A percentile compares a stretch with the other conserved stretches of the same genome.
Evolutionary conservation across 1,140 invertebrate genomes (phyloP).

Genomic region (Hypsibius dujardini): DNA sequence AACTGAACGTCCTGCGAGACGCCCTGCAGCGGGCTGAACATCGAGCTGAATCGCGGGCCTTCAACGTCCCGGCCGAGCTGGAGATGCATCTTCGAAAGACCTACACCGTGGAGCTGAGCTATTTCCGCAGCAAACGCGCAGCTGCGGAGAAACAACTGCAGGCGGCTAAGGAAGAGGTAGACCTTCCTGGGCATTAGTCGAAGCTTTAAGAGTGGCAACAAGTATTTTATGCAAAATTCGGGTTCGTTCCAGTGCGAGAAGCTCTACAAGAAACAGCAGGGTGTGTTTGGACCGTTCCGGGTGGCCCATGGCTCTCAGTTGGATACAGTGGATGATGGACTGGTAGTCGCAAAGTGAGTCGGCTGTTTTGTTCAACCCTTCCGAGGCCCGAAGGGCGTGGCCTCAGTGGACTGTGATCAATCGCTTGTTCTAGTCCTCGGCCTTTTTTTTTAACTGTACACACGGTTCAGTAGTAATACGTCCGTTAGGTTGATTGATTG

Average conservation of each 20-base stretch:
- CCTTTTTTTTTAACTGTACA: too few relatives aligned
- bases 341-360: background rate
- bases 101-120: background rate
- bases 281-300: conserved; percentile 3
- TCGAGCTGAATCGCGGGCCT: background rate
- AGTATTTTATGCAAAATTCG: background rate
- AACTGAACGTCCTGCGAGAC: background rate
- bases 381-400: background rate
- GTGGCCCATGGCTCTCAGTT: conserved; percentile 9
- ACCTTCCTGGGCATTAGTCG: background rate
- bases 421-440: too few relatives aligned
- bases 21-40: conserved; percentile 7
- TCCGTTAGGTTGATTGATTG: background rate
- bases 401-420: too few relatives aligned
- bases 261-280: conserved; percentile 13
- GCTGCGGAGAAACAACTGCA: conserved; percentile 3
- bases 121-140: background rate
- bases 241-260: conserved; percentile 15
- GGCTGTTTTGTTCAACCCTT: background rate
- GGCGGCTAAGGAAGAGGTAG: background rate
- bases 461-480: too few relatives aligned
- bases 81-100: background rate
- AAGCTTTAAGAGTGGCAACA: background rate
- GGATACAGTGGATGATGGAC: conserved; percentile 1
- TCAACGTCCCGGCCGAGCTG: background rate